Evolutionary conservation across 2,113 vertebrate genomes (phyloP).

Genomic region (Mionectes macconnelli): DNA sequence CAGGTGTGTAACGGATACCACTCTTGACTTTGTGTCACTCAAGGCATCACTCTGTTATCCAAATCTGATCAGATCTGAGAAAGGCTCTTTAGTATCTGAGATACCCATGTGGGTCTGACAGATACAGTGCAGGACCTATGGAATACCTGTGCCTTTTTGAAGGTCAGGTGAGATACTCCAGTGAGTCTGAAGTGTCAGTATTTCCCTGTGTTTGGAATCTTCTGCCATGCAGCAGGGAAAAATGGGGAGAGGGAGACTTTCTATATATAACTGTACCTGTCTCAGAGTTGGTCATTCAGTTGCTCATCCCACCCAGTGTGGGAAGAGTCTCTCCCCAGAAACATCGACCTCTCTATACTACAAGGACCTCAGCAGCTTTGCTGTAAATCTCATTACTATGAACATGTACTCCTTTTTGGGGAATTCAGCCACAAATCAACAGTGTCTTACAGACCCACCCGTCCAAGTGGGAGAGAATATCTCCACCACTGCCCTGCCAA

Average conservation of each 20-base stretch:
- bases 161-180: not conserved
- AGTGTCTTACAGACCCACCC: not conserved
- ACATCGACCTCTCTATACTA: not conserved
- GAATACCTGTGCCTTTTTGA: not conserved
- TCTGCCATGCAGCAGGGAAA: not conserved
- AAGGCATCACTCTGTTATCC: not conserved
- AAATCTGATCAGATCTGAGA: not conserved
- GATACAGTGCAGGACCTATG: not conserved
- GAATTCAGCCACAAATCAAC: not conserved
- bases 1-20: not conserved
- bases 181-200: not conserved
- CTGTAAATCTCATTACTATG: not conserved
- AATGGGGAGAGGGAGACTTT: not conserved
- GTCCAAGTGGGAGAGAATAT: not conserved
- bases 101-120: not conserved
- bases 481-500: not conserved
- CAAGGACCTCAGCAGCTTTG: rapidly evolving
- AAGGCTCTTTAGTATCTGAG: not conserved
- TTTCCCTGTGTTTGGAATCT: not conserved
- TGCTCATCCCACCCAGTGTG: not conserved
- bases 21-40: not conserved
- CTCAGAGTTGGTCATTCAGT: not conserved
- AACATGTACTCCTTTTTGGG: not conserved
- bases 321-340: not conserved
- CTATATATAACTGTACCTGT: rapidly evolving